Evolutionary conservation across 2,888 invertebrate genomes (phyloP), one percentile per base, ranked within the genome.

Genomic region (Drosophila falleni): DNA sequence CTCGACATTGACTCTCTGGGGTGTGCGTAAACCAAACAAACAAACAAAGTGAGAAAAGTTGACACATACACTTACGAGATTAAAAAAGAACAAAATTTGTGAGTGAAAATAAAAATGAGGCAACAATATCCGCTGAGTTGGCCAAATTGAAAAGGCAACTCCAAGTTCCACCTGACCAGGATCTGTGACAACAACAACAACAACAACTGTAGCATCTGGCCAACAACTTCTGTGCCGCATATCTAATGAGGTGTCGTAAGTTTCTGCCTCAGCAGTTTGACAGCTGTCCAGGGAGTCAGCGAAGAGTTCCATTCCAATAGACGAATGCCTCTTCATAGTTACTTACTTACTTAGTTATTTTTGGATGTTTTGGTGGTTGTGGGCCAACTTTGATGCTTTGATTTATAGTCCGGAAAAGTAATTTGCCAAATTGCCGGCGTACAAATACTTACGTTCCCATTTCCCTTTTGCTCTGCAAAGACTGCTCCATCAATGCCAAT

Each of bases 41-140:
- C 60, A 80, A 74, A 71, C 71, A 71, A 68, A 73, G 76, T 66
- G 69, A 70, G 65, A 86, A 88, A 80, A 80, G 80, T 88, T 85
- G 85, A 88, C 89, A 89, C 84, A 85, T 80, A 83, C 85, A 85
- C 89, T 85, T 89, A 85, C 84, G 74, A 89, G 89, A 85, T 85
- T 85, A 85, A 89, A 85, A 78, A 69, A 31, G 13, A 35, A 26
- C 13, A n/a, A 35, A 50, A 44, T 59, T 60, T 35, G 46, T 29
- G 61, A 60, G 23, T 29, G 33, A 49, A 51, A 47, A 58, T 35
- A 61, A 51, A 70, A 60, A 50, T 31, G 50, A 63, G 33, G n/a
- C 53, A 69, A 41, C 44, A 53, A 72, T 55, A 71, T 58, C 59
- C 73, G 75, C 77, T 63, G 78, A 72, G 61, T 78, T 71, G 68